Conservation (phyloP, 2,113 vertebrate genomes). For the Mesoclemmys tuberculata region DNA sequence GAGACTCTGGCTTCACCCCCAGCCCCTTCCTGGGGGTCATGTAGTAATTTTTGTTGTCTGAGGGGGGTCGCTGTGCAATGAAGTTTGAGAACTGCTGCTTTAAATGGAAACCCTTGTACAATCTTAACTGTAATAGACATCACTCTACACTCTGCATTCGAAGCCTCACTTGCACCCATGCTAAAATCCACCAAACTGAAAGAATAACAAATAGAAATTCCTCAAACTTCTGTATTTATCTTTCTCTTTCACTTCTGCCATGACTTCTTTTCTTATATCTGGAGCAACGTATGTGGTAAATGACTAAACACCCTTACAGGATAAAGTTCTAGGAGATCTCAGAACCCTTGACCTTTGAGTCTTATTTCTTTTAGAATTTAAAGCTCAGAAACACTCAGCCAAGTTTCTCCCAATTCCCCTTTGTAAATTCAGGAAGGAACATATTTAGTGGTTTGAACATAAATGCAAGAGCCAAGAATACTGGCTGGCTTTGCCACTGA, state of each 20-base stretch:
- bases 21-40: too few species aligned
- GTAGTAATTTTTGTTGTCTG: too few species aligned
- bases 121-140: neutral
- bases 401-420: neutral
- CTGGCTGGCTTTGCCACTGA: neutral
- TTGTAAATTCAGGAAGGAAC: neutral
- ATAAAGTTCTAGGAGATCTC: neutral
- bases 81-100: too few species aligned
- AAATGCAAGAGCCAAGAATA: neutral
- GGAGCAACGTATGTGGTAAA: neutral
- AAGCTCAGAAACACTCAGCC: neutral
- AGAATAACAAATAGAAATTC: neutral
- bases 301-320: neutral
- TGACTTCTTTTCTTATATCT: too few species aligned
- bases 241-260: too few species aligned
- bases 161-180: neutral
- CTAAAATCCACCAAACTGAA: neutral
- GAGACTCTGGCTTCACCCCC: too few species aligned
- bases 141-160: neutral
- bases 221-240: too few species aligned
- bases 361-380: neutral
- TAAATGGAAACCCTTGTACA: neutral
- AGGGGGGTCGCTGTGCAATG: too few species aligned
- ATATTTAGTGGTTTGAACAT: neutral
- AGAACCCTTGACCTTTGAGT: accelerated